These are phyloP conservation scores for Garra rufa DNA, from an alignment of 2,113 vertebrate genomes.

Conservation along the genomic window DNA sequence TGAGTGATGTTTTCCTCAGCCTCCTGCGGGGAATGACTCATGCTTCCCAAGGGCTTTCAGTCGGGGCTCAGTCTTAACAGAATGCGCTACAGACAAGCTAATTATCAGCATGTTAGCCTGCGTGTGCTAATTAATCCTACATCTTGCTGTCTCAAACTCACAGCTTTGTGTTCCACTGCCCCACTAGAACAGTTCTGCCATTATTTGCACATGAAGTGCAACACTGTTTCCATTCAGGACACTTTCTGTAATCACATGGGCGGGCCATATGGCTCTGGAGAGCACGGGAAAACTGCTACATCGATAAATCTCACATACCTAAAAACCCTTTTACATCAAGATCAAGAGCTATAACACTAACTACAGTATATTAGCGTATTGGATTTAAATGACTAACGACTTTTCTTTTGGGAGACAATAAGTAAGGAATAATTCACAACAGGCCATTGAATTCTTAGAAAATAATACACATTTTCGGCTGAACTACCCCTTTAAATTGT, in stretches of 20 bases:
- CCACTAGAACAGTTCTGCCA: constrained; percentile 8
- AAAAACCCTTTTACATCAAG: no score
- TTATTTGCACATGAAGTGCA: constrained; percentile 19
- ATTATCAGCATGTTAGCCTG: constrained; percentile 49
- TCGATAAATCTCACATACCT: background rate
- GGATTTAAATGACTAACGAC: no score
- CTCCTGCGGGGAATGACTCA: constrained; percentile 42
- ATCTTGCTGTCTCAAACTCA: background rate
- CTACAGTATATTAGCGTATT: no score
- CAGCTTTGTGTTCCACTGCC: constrained; percentile 23
- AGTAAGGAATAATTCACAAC: no score
- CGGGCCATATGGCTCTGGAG: background rate
- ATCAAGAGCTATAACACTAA: no score
- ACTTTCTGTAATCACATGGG: background rate
- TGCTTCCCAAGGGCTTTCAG: constrained; percentile 40
- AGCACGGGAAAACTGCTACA: background rate
- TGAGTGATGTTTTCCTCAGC: constrained; percentile 38
- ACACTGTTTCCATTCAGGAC: constrained; percentile 33
- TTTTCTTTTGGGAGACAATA: no score
- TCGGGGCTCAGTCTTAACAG: constrained; percentile 34
- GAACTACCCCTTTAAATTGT: no score
- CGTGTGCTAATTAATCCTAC: constrained; percentile 50
- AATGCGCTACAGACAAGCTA: constrained; percentile 46
- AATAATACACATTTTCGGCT: no score
- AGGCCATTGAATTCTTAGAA: no score